phyloP scores from a whole-genome alignment of 2,888 invertebrate genomes.

The Junonia oenone region DNA sequence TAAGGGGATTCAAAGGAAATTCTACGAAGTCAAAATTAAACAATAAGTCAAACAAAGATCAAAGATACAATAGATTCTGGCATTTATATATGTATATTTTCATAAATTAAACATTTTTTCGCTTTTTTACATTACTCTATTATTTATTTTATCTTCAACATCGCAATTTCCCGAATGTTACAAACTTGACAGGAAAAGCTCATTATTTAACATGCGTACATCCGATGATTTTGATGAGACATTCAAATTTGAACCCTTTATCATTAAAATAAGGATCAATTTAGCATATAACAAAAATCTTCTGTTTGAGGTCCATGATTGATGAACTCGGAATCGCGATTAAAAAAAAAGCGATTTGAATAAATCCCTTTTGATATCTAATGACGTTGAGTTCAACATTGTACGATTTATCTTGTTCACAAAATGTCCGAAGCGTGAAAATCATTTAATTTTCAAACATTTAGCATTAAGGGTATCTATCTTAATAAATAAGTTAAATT shows the following conservation, averaged over 20 bases:
- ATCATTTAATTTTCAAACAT: not conserved
- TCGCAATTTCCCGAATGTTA: not conserved
- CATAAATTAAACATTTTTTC: not conserved
- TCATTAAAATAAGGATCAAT: not conserved
- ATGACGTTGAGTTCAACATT: conserved; percentile 13
- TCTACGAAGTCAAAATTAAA: no score
- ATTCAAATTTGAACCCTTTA: not conserved
- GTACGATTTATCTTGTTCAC: conserved; percentile 13
- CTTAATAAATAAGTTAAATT: no score
- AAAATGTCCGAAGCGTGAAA: not conserved
- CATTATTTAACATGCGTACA: conserved; percentile 3
- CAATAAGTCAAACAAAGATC: no score
- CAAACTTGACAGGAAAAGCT: conserved; percentile 2
- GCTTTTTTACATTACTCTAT: not conserved
- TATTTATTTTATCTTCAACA: not conserved
- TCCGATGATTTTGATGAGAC: no score
- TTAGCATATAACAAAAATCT: not conserved
- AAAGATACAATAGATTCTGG: no score
- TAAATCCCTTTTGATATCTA: conserved; percentile 14
- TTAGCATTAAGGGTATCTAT: no score
- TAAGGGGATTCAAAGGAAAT: no score
- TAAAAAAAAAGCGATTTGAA: conserved; percentile 20
- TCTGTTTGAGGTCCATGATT: conserved; percentile 11
- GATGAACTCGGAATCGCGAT: conserved; percentile 15
- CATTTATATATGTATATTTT: not conserved